These are phyloP conservation scores for Trissonchulus latispiculum DNA, from an alignment of 2,888 invertebrate species.

Conservation along the genomic window DNA sequence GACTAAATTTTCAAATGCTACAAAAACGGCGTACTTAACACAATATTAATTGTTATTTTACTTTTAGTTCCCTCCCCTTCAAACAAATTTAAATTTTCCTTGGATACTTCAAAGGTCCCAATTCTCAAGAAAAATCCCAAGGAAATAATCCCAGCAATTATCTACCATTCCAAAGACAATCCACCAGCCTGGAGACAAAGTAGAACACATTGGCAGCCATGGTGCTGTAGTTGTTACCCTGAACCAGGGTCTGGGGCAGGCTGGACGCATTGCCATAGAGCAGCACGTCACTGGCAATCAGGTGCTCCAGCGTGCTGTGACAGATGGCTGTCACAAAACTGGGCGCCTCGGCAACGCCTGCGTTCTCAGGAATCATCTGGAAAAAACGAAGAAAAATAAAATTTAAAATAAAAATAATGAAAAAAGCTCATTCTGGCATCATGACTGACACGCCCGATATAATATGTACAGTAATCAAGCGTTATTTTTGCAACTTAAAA, in stretches of 20 bases:
- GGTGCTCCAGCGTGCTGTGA: conserved; percentile 68
- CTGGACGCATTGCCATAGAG: conserved; percentile 51
- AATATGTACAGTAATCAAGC: too few relatives aligned
- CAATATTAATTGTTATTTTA: too few relatives aligned
- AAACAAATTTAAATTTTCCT: too few relatives aligned
- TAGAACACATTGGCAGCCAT: conserved; percentile 87
- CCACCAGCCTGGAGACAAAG: conserved; percentile 80
- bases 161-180: conserved; percentile 85
- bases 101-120: too few relatives aligned
- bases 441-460: too few relatives aligned
- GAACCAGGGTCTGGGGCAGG: conserved; percentile 19
- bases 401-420: too few relatives aligned
- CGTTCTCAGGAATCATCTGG: conserved; percentile 18
- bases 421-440: too few relatives aligned
- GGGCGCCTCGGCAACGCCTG: not conserved
- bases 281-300: conserved; percentile 78
- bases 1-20: too few relatives aligned
- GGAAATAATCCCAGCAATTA: conserved; percentile 28
- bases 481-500: too few relatives aligned
- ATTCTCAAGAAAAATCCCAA: not conserved
- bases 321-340: conserved; percentile 27
- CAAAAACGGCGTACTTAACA: too few relatives aligned
- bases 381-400: too few relatives aligned
- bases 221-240: conserved; percentile 60
- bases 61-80: too few relatives aligned